Conservation (phyloP, 2,888 invertebrate species). For the Ecdyonurus torrentis region DNA sequence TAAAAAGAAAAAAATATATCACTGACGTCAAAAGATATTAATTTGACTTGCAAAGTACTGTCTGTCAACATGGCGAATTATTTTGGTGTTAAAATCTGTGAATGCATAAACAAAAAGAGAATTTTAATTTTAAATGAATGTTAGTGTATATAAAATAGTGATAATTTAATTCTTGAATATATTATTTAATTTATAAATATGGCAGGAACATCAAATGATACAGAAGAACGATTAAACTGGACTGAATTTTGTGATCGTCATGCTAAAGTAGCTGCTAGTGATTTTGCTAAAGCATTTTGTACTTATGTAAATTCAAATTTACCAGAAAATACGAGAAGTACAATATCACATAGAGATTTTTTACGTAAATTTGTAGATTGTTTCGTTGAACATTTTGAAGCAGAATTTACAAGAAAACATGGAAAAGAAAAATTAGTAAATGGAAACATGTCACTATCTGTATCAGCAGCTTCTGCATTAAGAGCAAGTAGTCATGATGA, state of each 20-base stretch:
- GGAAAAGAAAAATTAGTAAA: constrained; percentile 27
- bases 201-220: constrained; percentile 8
- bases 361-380: constrained; percentile 67
- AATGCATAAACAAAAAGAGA: neutral
- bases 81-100: neutral
- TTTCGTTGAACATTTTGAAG: constrained; percentile 72
- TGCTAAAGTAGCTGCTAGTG: constrained; percentile 66
- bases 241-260: constrained; percentile 76
- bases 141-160: neutral
- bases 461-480: constrained; percentile 10
- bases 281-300: constrained; percentile 75
- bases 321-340: constrained; percentile 44
- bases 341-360: constrained; percentile 59
- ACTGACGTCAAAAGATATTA: neutral
- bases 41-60: neutral
- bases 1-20: no score
- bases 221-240: constrained; percentile 31
- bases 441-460: constrained; percentile 19
- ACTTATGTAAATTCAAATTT: constrained; percentile 56
- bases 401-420: constrained; percentile 40
- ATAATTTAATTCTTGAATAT: neutral
- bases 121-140: neutral
- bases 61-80: neutral
- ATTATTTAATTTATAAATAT: constrained; percentile 1
- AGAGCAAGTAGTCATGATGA: constrained; percentile 25